A percentile compares a stretch with the other conserved stretches of the same genome.
Evolutionary conservation across 1,140 invertebrate species (phyloP).

Genomic region (Drosophila kurseongensis): DNA sequence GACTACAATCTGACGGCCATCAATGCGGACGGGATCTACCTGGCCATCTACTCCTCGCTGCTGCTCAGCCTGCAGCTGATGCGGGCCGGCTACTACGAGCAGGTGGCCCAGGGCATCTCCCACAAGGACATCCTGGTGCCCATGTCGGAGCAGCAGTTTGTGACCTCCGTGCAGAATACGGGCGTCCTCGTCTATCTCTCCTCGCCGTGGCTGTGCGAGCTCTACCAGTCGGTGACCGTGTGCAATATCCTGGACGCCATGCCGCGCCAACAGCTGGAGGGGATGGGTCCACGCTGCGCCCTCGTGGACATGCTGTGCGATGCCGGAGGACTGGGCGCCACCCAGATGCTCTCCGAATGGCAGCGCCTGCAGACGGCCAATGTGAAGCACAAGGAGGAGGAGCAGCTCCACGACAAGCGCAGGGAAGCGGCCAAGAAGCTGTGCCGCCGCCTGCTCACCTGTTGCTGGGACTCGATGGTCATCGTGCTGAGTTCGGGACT

Average conservation of each 20-base stretch:
- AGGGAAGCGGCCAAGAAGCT: constrained; percentile 89
- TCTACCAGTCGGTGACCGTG: constrained; percentile 94
- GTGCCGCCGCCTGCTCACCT: constrained; percentile 90
- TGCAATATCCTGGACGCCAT: constrained; percentile 89
- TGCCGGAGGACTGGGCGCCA: constrained; percentile 92
- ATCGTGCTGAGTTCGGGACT: constrained; percentile 93
- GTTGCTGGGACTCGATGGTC: constrained; percentile 96
- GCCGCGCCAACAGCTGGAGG: constrained; percentile 63
- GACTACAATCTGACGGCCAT: constrained; percentile 91
- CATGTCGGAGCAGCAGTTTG: constrained; percentile 92
- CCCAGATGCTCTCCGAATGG: constrained; percentile 93
- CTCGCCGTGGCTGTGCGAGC: constrained; percentile 94
- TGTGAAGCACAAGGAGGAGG: constrained; percentile 87
- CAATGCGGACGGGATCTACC: constrained; percentile 97
- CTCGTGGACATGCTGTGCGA: constrained; percentile 86
- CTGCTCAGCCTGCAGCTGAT: constrained; percentile 93
- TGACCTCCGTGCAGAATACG: constrained; percentile 95
- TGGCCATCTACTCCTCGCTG: constrained; percentile 94
- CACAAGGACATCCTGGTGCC: constrained; percentile 85
- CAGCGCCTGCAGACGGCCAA: constrained; percentile 90
- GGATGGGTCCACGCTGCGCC: constrained; percentile 67
- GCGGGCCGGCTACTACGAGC: constrained; percentile 90
- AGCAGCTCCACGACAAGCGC: constrained; percentile 85
- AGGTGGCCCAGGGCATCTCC: constrained; percentile 82
- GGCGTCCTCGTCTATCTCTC: constrained; percentile 96